Evolutionary conservation across 2,113 vertebrate species (phyloP).

Genomic region (Kobus ellipsiprymnus): DNA sequence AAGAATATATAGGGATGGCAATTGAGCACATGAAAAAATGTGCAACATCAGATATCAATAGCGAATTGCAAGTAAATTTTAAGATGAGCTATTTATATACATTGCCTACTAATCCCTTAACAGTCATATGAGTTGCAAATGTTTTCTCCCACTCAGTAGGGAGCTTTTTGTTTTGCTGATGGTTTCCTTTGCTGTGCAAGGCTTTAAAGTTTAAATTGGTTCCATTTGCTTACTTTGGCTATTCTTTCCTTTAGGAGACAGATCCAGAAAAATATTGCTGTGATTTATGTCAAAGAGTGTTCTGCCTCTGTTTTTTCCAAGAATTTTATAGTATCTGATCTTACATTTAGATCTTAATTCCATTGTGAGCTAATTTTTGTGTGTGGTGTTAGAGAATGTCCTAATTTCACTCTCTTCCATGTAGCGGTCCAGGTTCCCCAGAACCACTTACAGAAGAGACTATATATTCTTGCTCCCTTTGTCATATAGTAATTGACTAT

Average conservation of each 20-base stretch:
- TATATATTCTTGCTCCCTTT: background rate
- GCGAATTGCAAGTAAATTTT: background rate
- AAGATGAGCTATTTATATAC: background rate
- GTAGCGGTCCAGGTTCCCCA: background rate
- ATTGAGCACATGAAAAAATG: background rate
- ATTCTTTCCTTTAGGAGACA: background rate
- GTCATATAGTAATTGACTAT: background rate
- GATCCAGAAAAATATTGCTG: background rate
- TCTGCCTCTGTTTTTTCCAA: background rate
- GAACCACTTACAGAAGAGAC: background rate
- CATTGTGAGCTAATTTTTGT: background rate
- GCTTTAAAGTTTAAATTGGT: background rate
- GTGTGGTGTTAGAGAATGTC: background rate
- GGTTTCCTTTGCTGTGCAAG: background rate
- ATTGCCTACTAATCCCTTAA: background rate
- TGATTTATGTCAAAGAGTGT: background rate
- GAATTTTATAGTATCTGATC: background rate
- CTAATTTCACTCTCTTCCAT: background rate
- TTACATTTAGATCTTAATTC: background rate
- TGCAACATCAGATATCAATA: background rate
- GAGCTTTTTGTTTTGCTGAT: background rate
- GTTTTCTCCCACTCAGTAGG: background rate
- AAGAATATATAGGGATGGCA: background rate
- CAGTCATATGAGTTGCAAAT: background rate
- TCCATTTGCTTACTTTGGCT: background rate